These are phyloP conservation scores for Epistrophella euchroma DNA, from an alignment of 2,888 invertebrate genomes.

Conservation along the genomic window DNA sequence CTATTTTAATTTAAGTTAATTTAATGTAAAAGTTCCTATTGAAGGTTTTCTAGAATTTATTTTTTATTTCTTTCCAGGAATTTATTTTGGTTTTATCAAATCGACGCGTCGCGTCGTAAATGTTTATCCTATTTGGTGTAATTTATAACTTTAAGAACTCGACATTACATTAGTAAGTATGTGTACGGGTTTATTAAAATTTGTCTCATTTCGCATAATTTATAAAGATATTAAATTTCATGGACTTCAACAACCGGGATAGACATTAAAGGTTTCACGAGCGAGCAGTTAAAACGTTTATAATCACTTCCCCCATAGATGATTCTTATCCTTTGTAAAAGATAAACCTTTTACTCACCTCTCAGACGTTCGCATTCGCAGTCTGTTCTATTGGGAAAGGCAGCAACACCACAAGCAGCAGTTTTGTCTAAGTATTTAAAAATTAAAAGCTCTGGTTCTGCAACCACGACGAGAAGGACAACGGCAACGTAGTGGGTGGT, in stretches of 20 bases:
- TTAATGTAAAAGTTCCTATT: no score
- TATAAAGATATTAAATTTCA: conserved; percentile 9
- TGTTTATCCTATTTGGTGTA: no score
- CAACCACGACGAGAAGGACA: conserved; percentile 15
- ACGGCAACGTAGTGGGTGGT: conserved; percentile 8
- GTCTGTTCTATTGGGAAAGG: not conserved
- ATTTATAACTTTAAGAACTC: no score
- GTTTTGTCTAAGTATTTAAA: conserved; percentile 34
- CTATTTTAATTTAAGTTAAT: no score
- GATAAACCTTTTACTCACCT: conserved; percentile 37
- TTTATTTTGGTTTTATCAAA: no score
- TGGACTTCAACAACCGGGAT: conserved; percentile 7
- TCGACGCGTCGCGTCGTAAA: no score
- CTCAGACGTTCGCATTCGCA: not conserved
- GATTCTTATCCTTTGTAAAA: conserved; percentile 24
- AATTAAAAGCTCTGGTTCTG: conserved; percentile 30
- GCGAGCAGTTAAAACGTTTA: conserved; percentile 5
- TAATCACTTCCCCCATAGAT: conserved; percentile 46
- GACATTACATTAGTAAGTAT: not conserved
- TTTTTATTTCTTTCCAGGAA: no score
- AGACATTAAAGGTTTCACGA: conserved; percentile 34
- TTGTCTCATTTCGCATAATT: conserved; percentile 20
- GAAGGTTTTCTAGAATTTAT: no score
- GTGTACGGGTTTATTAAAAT: conserved; percentile 36
- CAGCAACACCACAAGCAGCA: conserved; percentile 15